phyloP scores from a whole-genome alignment of 2,888 invertebrate genomes.

The Diogma glabrata region DNA sequence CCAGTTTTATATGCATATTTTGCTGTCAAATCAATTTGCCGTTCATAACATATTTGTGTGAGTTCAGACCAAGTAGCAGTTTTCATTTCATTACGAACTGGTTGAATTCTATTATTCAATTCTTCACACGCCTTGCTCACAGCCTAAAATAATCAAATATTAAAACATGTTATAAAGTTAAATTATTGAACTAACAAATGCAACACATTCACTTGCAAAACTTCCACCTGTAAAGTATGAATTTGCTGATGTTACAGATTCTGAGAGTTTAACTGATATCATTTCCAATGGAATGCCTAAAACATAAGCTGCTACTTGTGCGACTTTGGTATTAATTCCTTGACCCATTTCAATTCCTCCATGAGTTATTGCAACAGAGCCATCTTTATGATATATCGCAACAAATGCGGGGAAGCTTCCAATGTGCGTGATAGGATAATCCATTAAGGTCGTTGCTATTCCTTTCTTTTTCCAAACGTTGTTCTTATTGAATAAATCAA shows the following conservation, averaged over 20 bases:
- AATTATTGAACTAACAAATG: no score
- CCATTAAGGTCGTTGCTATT: slow-evolving; percentile 52
- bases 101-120: slow-evolving; percentile 31
- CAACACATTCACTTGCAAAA: slow-evolving; percentile 51
- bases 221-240: slow-evolving; percentile 51
- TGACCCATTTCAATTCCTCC: slow-evolving; percentile 66
- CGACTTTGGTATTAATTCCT: slow-evolving; percentile 67
- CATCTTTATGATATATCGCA: slow-evolving; percentile 59
- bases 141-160: no score
- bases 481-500: slow-evolving; percentile 43
- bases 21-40: slow-evolving; percentile 26
- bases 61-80: slow-evolving; percentile 31
- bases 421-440: slow-evolving; percentile 44
- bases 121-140: slow-evolving; percentile 36
- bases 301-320: slow-evolving; percentile 57
- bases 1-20: slow-evolving; percentile 23
- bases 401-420: slow-evolving; percentile 48
- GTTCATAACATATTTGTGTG: slow-evolving; percentile 21
- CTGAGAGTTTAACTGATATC: slow-evolving; percentile 51
- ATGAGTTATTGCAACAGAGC: slow-evolving; percentile 54
- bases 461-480: slow-evolving; percentile 72
- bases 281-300: slow-evolving; percentile 52
- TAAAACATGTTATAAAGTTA: no score
- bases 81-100: slow-evolving; percentile 27
- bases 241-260: slow-evolving; percentile 50